Evolutionary conservation across 2,113 vertebrate genomes (phyloP), one percentile per base, ranked within the genome.

Genomic region (Pseudorectes ferrugineus): DNA sequence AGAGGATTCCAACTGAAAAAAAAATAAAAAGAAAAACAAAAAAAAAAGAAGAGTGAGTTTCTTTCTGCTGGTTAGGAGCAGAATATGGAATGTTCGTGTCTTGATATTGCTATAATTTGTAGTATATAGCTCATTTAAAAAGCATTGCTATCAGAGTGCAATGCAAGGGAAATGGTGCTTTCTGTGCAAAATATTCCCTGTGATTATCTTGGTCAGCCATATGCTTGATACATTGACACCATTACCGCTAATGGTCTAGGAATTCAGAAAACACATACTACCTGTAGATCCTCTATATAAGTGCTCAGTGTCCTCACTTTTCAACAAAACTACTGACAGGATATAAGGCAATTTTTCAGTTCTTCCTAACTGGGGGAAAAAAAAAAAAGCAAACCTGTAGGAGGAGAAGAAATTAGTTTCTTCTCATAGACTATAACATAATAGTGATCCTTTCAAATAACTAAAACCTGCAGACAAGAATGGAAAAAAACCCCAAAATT

Each of bases 1-100:
- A 45, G 5, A 71, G 3, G 25, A 52, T 16, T 36, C 35, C 16
- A 43, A 82, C 29, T 12, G 0, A 35, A 51, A 77, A 42, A 52
- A 23, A 4, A 11, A 11, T 9, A 43, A 7, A 3, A 43, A 21
- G 26, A 31, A 14, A 6, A 24, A 45, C 13, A 46, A 21, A 3
- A 2, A 5, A 24, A 18, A 35, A 15, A 38, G 2, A 52, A 13
- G 8, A 1, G 2, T 22, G 22, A 45, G 4, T 54, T 46, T 73
- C 11, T 38, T n/a, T n/a, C n/a, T n/a, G 7, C 7, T 38, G 14
- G 12, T 55, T 63, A 63, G 40, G n/a, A 73, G 23, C 11, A 63
- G 40, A 28, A 65, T n/a, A 55, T 24, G 6, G 23, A 74, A 74
- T 28, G 6, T 33, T 54, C 0, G 0, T 23, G 12, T 65, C 23